phyloP scores from a whole-genome alignment of 2,113 vertebrate genomes.

The Pithys albifrons region DNA sequence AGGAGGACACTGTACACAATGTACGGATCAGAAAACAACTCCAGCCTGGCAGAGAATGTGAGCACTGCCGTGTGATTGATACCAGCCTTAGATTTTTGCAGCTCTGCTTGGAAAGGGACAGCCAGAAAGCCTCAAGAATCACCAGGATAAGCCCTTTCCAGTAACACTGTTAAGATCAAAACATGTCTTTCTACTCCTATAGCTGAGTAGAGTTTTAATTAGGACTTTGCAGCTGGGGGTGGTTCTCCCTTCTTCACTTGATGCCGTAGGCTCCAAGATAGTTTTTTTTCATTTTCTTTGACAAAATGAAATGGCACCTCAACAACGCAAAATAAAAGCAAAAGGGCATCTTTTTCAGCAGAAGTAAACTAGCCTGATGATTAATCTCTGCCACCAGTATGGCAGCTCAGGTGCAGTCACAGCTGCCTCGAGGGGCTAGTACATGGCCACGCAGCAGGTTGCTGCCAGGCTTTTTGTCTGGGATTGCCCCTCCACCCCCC shows the following conservation, averaged over 20 bases:
- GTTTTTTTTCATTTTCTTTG: background rate
- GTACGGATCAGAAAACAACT: background rate
- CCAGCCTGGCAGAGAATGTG: background rate
- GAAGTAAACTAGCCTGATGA: background rate
- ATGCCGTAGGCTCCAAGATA: background rate
- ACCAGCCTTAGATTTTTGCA: background rate
- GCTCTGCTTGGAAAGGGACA: background rate
- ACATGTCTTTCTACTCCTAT: background rate
- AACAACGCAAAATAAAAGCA: background rate
- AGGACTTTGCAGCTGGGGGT: background rate
- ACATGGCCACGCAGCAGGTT: fast-evolving
- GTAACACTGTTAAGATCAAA: background rate
- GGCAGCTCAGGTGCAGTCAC: background rate
- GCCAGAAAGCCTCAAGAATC: background rate
- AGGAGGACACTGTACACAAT: background rate
- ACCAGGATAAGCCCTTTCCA: background rate
- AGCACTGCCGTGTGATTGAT: background rate
- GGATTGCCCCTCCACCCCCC: background rate
- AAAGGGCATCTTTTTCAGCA: background rate
- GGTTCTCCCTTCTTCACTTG: background rate
- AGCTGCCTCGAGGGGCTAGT: fast-evolving
- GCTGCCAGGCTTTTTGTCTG: background rate
- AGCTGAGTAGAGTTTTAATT: background rate
- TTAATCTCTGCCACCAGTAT: background rate
- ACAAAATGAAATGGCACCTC: background rate